A percentile compares a stretch with the other conserved stretches of the same genome.
Evolutionary conservation across 2,888 invertebrate genomes (phyloP).

Genomic region (Eudemis profundana): DNA sequence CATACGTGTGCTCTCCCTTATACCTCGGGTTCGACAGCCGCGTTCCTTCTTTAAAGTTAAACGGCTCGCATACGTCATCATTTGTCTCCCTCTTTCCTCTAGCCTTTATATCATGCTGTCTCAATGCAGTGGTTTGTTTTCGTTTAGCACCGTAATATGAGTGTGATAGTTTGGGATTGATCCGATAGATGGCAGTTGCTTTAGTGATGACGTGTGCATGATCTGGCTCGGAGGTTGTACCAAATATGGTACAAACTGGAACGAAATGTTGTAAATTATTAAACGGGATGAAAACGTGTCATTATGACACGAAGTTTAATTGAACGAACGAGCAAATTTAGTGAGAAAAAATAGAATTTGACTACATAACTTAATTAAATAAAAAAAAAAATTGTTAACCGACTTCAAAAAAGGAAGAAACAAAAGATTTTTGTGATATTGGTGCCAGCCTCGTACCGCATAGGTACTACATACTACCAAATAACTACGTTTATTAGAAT

Average conservation of each 20-base stretch:
- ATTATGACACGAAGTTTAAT: too few species aligned
- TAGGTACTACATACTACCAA: too few species aligned
- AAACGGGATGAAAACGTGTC: too few species aligned
- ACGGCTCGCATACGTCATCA: conserved; percentile 56
- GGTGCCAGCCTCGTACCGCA: too few species aligned
- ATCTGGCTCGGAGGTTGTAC: conserved; percentile 65
- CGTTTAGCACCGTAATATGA: background rate
- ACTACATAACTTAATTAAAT: too few species aligned
- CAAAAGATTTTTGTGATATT: too few species aligned
- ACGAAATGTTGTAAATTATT: conserved; percentile 54
- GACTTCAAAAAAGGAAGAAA: too few species aligned
- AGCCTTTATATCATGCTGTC: background rate
- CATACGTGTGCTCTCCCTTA: conserved; percentile 58
- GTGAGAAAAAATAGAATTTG: too few species aligned
- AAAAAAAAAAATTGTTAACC: too few species aligned
- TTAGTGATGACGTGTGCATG: conserved; percentile 53
- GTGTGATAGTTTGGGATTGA: conserved; percentile 51
- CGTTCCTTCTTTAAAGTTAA: conserved; percentile 52
- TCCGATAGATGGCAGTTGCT: conserved; percentile 48
- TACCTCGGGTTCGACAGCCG: conserved; percentile 64
- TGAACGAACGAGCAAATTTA: too few species aligned
- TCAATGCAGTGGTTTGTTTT: background rate
- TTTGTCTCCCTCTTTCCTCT: conserved; percentile 1
- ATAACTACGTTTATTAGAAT: too few species aligned
- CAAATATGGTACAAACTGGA: conserved; percentile 71